Percentiles rank a stretch among this genome's conserved stretches.
Conservation (phyloP, 2,888 invertebrate genomes). For the Xylota segnis region DNA sequence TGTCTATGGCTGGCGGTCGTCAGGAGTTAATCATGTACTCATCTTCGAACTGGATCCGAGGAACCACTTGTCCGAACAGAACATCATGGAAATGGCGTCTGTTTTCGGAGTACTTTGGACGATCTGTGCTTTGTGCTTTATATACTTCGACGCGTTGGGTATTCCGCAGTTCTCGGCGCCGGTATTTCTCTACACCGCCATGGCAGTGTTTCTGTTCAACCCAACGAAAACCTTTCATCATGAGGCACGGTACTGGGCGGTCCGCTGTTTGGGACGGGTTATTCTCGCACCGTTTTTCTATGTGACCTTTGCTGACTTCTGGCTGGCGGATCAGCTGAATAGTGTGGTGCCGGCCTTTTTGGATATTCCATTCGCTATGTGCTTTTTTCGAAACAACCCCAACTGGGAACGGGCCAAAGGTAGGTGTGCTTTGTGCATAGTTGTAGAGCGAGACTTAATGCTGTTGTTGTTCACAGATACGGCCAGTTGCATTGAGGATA, state of each 20-base stretch:
- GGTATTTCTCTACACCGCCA: constrained; percentile 88
- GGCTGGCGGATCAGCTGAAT: constrained; percentile 94
- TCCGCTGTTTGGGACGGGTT: constrained; percentile 86
- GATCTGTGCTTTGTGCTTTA: constrained; percentile 88
- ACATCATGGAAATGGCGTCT: constrained; percentile 91
- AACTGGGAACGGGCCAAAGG: constrained; percentile 85
- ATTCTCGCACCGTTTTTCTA: constrained; percentile 90
- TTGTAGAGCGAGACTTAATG: not conserved
- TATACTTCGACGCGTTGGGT: constrained; percentile 87
- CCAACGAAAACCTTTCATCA: constrained; percentile 91
- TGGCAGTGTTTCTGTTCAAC: constrained; percentile 90
- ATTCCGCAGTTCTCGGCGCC: constrained; percentile 92
- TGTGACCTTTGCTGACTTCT: constrained; percentile 93
- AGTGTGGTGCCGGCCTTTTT: constrained; percentile 90
- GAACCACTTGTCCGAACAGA: constrained; percentile 91
- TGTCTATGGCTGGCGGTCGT: constrained; percentile 92
- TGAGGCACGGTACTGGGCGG: constrained; percentile 91
- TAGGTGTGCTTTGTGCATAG: constrained; percentile 74
- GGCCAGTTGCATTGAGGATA: constrained; percentile 85
- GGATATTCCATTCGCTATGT: constrained; percentile 92
- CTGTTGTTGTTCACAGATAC: constrained; percentile 83
- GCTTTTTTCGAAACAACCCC: constrained; percentile 89
- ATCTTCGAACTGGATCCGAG: constrained; percentile 93
- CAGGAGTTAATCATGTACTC: constrained; percentile 93
- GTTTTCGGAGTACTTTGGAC: constrained; percentile 92